Base-by-base conservation (phyloP, 2,888 invertebrate species). In the Steinernema carpocapsae region DNA sequence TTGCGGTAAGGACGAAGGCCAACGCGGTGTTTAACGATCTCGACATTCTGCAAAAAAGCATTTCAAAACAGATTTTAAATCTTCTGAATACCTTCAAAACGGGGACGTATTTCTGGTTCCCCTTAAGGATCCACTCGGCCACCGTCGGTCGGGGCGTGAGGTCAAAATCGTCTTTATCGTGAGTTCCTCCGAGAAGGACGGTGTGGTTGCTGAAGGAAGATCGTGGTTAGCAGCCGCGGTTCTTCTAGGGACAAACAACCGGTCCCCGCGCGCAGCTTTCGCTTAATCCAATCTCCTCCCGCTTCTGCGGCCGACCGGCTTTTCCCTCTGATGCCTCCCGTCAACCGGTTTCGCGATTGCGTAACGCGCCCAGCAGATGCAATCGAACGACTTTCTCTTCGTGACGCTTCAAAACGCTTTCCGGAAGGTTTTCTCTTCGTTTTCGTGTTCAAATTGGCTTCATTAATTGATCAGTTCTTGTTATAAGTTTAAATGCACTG, bases 111-210 rank as follows among this genome's bases (percentile, higher is more conserved):
- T 88, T 86, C 4, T 83, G 87, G 82, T 93, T 93, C 7, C 92
- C 92, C 0, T 91, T 88, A 22, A 91, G 83, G 81, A 94, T 93
- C 74, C 90, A 90, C 0, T 90, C 87, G 0, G 90, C 90, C 82
- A 93, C 93, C 1, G 87, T 80, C 0, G 88, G 86, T 71, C 91
- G 89, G 0, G 91, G 85, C 0, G 88, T 86, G 0, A 87, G 88
- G 85, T 91, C 91, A 88, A 90, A 92, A 83, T 93, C 90, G 71
- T 90, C 86, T 78, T 90, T 89, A 87, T 93, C 93, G 79, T 92
- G 91, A 0, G 94, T 94, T 0, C 94, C 94, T 0, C 94, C 94
- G 48, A 94, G 87, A 17, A 93, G 91, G 0, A 92, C 91, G 0
- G 72, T 74, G 64, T 78, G 71, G 52, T 74, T 75, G 73, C 82